phyloP scores from a whole-genome alignment of 1,140 invertebrate species.

The Vollenhovia emeryi region DNA sequence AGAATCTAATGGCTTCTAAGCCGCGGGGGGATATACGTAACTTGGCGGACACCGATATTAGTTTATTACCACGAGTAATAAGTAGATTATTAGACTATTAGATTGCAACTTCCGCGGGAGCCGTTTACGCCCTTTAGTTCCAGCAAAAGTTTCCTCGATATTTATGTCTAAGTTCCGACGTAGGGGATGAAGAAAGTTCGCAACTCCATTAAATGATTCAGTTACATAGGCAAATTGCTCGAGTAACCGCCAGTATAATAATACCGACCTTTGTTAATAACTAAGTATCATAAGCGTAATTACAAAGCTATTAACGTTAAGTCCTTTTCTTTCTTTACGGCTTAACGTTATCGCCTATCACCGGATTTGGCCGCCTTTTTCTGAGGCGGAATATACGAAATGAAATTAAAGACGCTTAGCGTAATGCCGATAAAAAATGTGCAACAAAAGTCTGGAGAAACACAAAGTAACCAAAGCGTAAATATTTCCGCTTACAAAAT shows the following conservation, averaged over 20 bases:
- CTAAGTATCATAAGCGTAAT: constrained; percentile 47
- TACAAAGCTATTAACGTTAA: constrained; percentile 32
- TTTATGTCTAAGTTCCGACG: constrained; percentile 49
- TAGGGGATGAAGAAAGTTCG: constrained; percentile 60
- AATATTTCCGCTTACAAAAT: not conserved
- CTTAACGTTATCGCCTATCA: not conserved
- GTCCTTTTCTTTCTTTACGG: constrained; percentile 18
- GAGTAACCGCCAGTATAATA: constrained; percentile 48
- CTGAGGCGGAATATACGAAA: not conserved
- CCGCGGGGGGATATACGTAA: constrained; percentile 41
- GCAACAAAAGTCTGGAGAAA: not conserved
- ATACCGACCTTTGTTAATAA: constrained; percentile 55
- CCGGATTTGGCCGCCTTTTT: not conserved
- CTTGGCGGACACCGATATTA: constrained; percentile 54
- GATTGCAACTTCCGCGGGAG: constrained; percentile 47
- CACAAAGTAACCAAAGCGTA: not conserved
- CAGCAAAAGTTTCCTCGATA: constrained; percentile 55
- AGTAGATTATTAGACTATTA: constrained; percentile 63
- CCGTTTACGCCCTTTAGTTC: constrained; percentile 44
- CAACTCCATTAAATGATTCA: constrained; percentile 57
- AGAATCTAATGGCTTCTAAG: constrained; percentile 56
- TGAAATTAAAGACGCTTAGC: not conserved
- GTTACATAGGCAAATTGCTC: constrained; percentile 56
- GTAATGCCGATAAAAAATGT: not conserved
- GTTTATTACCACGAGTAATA: constrained; percentile 58